A percentile compares a stretch with the other conserved stretches of the same genome.
Conservation (phyloP, 2,797 vertebrate genomes). For the Bufotes viridis region DNA sequence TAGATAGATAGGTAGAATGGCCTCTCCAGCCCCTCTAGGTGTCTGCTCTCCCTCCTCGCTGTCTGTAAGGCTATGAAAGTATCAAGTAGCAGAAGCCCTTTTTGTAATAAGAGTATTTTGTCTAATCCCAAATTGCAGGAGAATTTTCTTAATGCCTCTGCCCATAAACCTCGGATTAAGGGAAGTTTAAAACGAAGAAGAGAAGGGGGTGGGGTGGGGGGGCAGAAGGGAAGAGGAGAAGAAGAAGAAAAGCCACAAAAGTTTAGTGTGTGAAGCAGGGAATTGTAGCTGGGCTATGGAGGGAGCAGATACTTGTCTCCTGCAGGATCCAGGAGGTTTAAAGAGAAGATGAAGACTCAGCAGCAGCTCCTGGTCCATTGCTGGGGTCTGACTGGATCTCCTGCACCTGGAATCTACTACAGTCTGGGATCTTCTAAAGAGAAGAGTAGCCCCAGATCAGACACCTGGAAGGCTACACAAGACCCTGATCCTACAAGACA, state of each 20-base stretch:
- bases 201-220: constrained; percentile 42
- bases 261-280: constrained; percentile 63
- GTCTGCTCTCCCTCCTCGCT: constrained; percentile 65
- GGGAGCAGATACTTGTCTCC: not conserved
- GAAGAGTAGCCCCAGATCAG: not conserved
- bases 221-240: constrained; percentile 24
- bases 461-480: not conserved
- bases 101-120: constrained; percentile 87
- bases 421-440: constrained; percentile 9
- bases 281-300: constrained; percentile 26
- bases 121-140: constrained; percentile 92
- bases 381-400: constrained; percentile 1
- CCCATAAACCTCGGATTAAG: constrained; percentile 88
- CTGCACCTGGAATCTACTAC: constrained; percentile 9
- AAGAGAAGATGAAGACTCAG: not conserved
- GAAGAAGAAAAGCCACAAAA: constrained; percentile 61
- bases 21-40: too few species aligned
- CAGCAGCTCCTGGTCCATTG: not conserved
- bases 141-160: constrained; percentile 89
- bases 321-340: not conserved
- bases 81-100: constrained; percentile 83
- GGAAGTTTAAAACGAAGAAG: constrained; percentile 72
- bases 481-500: constrained; percentile 23
- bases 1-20: not conserved
- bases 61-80: constrained; percentile 75